phyloP scores from a whole-genome alignment of 2,888 invertebrate species.

The Stenchaetothrips biformis region DNA sequence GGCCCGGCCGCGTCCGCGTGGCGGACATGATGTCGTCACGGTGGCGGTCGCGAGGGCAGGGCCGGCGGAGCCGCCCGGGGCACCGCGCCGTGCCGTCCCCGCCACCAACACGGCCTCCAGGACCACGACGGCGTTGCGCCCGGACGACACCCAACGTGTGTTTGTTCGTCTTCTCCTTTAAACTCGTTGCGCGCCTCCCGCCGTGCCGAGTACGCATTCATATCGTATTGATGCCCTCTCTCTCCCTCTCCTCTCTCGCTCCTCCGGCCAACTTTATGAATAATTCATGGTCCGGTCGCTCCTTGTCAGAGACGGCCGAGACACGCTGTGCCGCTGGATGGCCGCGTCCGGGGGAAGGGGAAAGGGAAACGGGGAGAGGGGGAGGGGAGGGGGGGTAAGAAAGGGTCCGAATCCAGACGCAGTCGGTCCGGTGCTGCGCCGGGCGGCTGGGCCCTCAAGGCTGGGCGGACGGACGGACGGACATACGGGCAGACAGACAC shows the following conservation, averaged over 20 bases:
- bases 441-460: no score
- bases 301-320: slow-evolving; percentile 20
- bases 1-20: no score
- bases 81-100: no score
- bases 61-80: no score
- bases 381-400: background rate
- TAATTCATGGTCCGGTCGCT: slow-evolving; percentile 23
- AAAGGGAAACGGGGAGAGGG: background rate
- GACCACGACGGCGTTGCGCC: no score
- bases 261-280: slow-evolving; percentile 26
- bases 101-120: no score
- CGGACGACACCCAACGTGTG: background rate
- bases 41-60: no score
- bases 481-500: no score
- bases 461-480: no score
- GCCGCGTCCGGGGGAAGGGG: background rate
- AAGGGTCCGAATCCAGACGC: background rate
- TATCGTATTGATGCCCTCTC: background rate
- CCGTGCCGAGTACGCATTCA: background rate
- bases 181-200: background rate
- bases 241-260: slow-evolving; percentile 11
- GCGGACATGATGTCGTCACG: no score
- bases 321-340: background rate
- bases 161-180: background rate
- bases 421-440: no score